Conservation (phyloP, 2,888 invertebrate species). For the Metacarcinus magister region DNA sequence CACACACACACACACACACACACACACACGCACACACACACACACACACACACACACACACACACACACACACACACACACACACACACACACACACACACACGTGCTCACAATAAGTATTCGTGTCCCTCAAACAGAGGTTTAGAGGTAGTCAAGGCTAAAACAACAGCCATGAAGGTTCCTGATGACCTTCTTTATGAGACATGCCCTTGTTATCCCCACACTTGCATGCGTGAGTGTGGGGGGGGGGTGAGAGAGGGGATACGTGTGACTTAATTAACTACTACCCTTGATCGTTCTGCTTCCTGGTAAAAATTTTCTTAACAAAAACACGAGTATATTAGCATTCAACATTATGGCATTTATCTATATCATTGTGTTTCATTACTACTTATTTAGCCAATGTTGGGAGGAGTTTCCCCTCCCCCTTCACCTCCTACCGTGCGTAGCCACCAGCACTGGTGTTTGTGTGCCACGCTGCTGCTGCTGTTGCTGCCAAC, state of each 20-base stretch:
- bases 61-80: constrained; percentile 45
- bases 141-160: not conserved
- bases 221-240: not conserved
- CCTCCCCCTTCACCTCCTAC: not conserved
- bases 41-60: not conserved
- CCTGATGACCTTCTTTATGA: not conserved
- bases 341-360: not conserved
- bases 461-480: not conserved
- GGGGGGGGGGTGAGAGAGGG: not conserved
- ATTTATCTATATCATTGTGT: not conserved
- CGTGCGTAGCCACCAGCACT: not conserved
- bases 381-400: not conserved
- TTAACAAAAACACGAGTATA: too few relatives aligned
- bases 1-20: not conserved
- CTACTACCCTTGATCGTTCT: not conserved
- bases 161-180: not conserved
- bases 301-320: not conserved
- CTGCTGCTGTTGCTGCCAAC: not conserved
- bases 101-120: not conserved
- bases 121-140: not conserved
- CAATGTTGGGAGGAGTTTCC: not conserved
- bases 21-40: too few relatives aligned
- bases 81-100: constrained; percentile 56
- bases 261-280: not conserved
- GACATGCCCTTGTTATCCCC: not conserved